Evolutionary conservation across 2,797 vertebrate species (phyloP).

Genomic region (Manis javanica): DNA sequence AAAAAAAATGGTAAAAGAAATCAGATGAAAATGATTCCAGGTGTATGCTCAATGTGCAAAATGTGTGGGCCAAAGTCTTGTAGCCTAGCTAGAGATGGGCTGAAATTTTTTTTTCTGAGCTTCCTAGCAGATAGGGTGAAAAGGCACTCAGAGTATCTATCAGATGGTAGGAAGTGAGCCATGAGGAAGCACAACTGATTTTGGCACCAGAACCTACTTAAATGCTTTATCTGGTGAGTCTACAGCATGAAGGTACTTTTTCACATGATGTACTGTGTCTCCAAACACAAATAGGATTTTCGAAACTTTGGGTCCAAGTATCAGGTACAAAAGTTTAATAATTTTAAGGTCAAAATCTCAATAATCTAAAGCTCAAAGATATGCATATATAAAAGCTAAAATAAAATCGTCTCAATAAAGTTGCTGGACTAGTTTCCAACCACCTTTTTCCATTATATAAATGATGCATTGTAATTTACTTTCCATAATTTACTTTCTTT

Average conservation of each 20-base stretch:
- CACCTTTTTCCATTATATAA: constrained; percentile 27
- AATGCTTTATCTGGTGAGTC: neutral
- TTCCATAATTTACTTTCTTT: constrained; percentile 61
- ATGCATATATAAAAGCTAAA: constrained; percentile 26
- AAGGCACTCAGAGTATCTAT: neutral
- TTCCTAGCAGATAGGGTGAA: neutral
- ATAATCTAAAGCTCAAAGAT: constrained; percentile 50
- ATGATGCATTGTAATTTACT: constrained; percentile 50
- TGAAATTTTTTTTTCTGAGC: neutral
- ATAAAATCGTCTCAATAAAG: neutral
- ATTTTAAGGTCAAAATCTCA: constrained; percentile 33
- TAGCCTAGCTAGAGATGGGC: neutral
- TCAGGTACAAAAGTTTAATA: constrained; percentile 38
- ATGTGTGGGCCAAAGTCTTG: neutral
- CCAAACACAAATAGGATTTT: neutral
- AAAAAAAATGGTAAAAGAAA: constrained; percentile 1
- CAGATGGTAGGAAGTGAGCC: neutral
- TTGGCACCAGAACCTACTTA: neutral
- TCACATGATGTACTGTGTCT: neutral
- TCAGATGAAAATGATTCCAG: neutral
- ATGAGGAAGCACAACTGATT: neutral
- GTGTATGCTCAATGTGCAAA: neutral
- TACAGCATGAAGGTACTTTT: neutral
- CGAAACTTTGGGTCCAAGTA: neutral
- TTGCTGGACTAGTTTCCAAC: constrained; percentile 28